Percentiles rank a stretch among this genome's conserved stretches.
Evolutionary conservation across 2,113 vertebrate genomes (phyloP).

Genomic region (Xiphias gladius): DNA sequence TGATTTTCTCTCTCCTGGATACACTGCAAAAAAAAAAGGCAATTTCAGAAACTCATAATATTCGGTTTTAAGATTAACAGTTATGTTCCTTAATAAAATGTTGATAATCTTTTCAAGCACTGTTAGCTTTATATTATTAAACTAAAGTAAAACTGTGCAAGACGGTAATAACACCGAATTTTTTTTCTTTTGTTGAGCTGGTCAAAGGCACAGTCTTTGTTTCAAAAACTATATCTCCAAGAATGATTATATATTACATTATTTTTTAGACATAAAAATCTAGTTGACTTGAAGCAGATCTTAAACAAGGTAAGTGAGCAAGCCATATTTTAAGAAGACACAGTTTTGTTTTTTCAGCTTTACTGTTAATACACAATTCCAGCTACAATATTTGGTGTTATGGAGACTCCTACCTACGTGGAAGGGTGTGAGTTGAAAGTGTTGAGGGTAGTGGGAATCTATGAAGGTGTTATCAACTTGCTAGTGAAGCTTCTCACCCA

Average conservation of each 20-base stretch:
- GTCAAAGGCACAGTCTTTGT: no score
- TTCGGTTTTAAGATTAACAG: neutral
- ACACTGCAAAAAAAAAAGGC: neutral
- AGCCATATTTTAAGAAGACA: neutral
- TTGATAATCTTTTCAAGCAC: neutral
- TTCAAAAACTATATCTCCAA: no score
- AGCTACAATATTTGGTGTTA: no score
- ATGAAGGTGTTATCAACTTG: neutral
- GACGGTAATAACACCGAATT: neutral
- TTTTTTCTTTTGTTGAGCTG: no score
- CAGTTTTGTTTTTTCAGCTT: no score
- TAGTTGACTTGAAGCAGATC: neutral
- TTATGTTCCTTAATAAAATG: neutral
- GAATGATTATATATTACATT: no score
- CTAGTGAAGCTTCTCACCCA: neutral
- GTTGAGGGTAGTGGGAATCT: neutral
- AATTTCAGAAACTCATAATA: neutral
- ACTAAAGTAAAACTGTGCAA: neutral
- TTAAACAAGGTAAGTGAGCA: neutral
- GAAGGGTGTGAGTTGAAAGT: no score
- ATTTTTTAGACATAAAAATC: neutral
- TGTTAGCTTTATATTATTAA: neutral
- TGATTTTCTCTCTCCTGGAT: neutral
- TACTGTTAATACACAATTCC: no score
- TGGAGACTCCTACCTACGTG: no score